Percentiles rank a stretch among this genome's conserved stretches.
phyloP scores from a whole-genome alignment of 2,113 vertebrate genomes.

The Zapornia atra region DNA sequence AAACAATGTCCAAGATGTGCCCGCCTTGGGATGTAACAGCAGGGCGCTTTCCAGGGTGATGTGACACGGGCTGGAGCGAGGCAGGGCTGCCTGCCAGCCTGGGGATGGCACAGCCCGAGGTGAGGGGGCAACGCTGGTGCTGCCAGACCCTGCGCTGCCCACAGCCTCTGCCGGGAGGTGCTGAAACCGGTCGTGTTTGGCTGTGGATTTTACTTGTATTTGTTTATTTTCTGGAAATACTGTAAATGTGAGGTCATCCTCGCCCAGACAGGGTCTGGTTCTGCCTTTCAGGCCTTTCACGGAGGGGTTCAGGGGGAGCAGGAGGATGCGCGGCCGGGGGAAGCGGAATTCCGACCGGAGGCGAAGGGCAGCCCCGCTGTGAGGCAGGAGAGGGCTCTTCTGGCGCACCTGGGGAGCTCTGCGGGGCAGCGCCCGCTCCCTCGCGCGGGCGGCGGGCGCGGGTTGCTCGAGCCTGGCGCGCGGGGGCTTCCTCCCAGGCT shows the following conservation, averaged over 20 bases:
- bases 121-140: too few species aligned
- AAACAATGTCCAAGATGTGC: neutral
- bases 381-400: too few species aligned
- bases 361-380: neutral
- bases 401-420: neutral
- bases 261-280: neutral
- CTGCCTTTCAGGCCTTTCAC: neutral
- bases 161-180: rapidly evolving
- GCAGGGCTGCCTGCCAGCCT: neutral
- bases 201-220: too few species aligned
- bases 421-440: too few species aligned
- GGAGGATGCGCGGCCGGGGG: neutral
- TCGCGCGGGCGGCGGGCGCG: too few species aligned
- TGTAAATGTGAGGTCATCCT: neutral
- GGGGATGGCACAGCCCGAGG: neutral
- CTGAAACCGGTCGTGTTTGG: neutral
- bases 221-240: neutral
- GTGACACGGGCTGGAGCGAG: neutral
- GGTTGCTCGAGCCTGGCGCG: too few species aligned
- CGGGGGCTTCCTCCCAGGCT: neutral
- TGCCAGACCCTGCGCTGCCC: neutral
- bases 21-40: neutral
- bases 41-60: rapidly evolving
- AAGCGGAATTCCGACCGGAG: rapidly evolving
- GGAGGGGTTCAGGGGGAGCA: neutral